Percentiles rank a stretch among this genome's conserved stretches.
Conservation (phyloP, 2,113 vertebrate genomes). For the Hoplias malabaricus region DNA sequence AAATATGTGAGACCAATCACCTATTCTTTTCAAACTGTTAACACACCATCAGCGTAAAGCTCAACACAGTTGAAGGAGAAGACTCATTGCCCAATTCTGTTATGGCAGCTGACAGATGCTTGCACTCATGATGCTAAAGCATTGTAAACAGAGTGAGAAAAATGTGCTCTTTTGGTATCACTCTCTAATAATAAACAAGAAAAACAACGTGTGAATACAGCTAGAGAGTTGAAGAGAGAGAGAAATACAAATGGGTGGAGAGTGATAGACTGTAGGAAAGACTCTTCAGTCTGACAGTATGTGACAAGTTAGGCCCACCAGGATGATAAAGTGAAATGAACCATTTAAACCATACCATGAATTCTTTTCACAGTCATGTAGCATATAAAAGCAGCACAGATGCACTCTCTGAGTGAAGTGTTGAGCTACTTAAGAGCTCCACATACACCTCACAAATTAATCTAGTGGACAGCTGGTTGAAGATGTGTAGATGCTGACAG, state of each 20-base stretch:
- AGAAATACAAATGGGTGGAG: background rate
- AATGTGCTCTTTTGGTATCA: no score
- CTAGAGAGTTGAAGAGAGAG: background rate
- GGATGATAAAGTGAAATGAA: conserved; percentile 2
- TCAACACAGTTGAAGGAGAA: no score
- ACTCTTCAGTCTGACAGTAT: conserved; percentile 14
- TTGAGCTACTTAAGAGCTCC: background rate
- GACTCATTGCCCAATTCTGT: no score
- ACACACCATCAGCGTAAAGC: no score
- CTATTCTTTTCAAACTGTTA: no score
- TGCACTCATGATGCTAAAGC: no score
- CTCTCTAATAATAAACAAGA: no score
- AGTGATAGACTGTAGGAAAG: background rate
- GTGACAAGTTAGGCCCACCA: conserved; percentile 1
- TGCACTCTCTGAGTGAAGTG: background rate
- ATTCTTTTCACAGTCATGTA: conserved; percentile 6
- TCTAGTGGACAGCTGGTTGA: background rate
- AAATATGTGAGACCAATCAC: no score
- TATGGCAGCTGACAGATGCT: no score
- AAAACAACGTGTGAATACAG: no score
- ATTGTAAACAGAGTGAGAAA: no score
- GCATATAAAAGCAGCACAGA: conserved; percentile 11
- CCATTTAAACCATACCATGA: background rate
- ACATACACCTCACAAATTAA: background rate
- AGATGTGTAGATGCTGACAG: background rate